Percentiles rank a stretch among this genome's conserved stretches.
phyloP scores from a whole-genome alignment of 2,888 invertebrate species.

The Heteromurus nitidus region DNA sequence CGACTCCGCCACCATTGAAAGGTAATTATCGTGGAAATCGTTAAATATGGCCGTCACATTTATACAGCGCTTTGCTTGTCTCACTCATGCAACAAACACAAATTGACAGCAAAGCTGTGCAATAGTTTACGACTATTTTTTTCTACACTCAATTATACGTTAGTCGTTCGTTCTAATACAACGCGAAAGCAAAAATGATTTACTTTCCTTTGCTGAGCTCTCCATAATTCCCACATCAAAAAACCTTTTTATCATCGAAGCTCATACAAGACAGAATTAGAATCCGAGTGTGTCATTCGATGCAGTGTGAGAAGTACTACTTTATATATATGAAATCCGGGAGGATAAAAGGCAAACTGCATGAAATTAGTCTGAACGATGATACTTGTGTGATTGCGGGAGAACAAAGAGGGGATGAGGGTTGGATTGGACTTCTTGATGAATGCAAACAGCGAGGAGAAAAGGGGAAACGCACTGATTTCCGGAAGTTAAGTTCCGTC shows the following conservation, averaged over 20 bases:
- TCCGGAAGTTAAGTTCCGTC: conserved; percentile 64
- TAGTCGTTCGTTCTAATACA: no score
- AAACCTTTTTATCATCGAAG: background rate
- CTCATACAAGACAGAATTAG: background rate
- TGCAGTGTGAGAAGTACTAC: background rate
- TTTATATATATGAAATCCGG: conserved; percentile 6
- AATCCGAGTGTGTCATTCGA: background rate
- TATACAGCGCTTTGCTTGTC: no score
- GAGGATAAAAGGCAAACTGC: background rate
- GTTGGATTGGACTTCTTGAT: conserved; percentile 33
- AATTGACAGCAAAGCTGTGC: background rate
- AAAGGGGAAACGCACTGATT: conserved; percentile 63
- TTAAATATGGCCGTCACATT: conserved; percentile 16
- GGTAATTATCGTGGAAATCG: conserved; percentile 61
- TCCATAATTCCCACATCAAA: conserved; percentile 4
- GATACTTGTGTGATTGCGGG: background rate
- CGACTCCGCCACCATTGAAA: conserved; percentile 73
- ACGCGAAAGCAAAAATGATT: no score
- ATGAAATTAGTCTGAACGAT: background rate
- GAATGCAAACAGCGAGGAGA: conserved; percentile 35
- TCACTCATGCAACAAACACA: no score
- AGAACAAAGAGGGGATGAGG: conserved; percentile 49
- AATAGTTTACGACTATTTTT: no score
- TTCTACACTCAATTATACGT: no score
- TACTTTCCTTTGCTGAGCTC: background rate